These are phyloP conservation scores for Morus bassanus DNA, from an alignment of 2,797 vertebrate species.

Conservation along the genomic window DNA sequence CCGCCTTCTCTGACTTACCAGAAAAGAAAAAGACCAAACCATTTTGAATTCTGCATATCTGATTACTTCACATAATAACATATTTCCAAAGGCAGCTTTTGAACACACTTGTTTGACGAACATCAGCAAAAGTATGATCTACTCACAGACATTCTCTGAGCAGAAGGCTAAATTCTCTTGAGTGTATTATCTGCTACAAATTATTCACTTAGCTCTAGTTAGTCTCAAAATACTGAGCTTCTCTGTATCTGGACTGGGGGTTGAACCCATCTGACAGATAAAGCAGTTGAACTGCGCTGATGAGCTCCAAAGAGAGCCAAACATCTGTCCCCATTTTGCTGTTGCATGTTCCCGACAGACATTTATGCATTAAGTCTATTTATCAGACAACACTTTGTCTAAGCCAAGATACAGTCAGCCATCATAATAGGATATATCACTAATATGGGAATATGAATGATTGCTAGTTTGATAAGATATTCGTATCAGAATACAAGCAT, in stretches of 20 bases:
- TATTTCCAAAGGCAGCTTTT: not conserved
- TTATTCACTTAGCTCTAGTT: conserved; percentile 10
- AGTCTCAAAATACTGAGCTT: conserved; percentile 8
- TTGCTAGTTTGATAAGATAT: conserved; percentile 1
- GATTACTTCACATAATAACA: not conserved
- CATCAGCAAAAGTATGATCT: not conserved
- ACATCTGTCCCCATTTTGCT: conserved; percentile 58
- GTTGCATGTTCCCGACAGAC: conserved; percentile 12
- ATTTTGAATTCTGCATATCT: not conserved
- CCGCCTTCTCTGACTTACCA: not conserved
- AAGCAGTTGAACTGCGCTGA: conserved; percentile 48
- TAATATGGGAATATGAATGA: conserved; percentile 33
- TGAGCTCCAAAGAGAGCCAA: conserved; percentile 56
- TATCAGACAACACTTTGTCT: conserved; percentile 56
- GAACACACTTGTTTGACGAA: not conserved
- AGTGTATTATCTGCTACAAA: not conserved
- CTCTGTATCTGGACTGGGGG: not conserved
- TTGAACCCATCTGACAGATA: conserved; percentile 39
- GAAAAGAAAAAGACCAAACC: too few species aligned
- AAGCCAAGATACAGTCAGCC: conserved; percentile 49
- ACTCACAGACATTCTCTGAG: not conserved
- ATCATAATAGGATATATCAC: conserved; percentile 35
- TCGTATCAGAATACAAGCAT: not conserved
- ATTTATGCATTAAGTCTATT: conserved; percentile 59
- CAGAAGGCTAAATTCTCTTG: conserved; percentile 1